These are phyloP conservation scores for Campylorhamphus procurvoides DNA, from an alignment of 2,113 vertebrate genomes.

Conservation along the genomic window DNA sequence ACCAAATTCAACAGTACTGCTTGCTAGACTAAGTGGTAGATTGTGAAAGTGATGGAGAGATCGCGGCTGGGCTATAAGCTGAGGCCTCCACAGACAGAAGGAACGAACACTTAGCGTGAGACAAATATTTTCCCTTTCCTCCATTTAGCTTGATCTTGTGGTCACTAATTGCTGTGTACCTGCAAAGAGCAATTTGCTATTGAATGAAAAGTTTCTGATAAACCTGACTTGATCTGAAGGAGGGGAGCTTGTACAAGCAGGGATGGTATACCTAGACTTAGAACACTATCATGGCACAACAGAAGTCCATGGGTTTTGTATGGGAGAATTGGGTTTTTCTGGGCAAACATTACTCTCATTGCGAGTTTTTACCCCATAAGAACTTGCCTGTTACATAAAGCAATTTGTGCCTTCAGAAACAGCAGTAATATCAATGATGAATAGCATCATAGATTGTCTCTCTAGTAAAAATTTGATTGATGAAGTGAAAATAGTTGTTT, in stretches of 20 bases:
- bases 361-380: accelerated
- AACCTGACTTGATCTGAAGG: neutral
- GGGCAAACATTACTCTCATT: neutral
- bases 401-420: neutral
- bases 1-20: neutral
- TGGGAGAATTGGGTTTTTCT: neutral
- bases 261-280: neutral
- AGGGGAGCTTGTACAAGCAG: neutral
- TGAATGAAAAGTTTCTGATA: neutral
- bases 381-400: neutral
- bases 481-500: neutral
- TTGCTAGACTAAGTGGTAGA: neutral
- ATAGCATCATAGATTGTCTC: neutral
- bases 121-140: neutral
- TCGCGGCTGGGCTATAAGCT: neutral
- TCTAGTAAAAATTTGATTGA: neutral
- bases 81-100: neutral
- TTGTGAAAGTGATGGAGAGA: neutral
- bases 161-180: neutral
- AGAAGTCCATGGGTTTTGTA: neutral
- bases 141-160: neutral
- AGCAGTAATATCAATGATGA: neutral
- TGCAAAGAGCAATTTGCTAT: neutral
- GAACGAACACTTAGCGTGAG: neutral
- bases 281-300: neutral